Percentiles rank a stretch among this genome's conserved stretches.
These are phyloP conservation scores for Rhagoletis pomonella DNA, from an alignment of 1,140 invertebrate genomes.

Conservation along the genomic window DNA sequence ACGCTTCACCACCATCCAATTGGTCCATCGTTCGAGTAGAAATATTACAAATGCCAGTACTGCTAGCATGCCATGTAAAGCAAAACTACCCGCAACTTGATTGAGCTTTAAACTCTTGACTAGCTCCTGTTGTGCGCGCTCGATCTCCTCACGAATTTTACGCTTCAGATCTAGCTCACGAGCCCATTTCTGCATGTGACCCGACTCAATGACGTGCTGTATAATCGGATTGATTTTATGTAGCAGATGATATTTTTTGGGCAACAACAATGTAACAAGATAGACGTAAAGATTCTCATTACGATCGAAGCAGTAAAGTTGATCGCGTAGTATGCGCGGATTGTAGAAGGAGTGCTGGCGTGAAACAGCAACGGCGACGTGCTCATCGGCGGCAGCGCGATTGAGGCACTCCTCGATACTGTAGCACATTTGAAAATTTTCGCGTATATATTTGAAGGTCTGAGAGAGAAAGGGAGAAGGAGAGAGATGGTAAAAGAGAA, in stretches of 20 bases:
- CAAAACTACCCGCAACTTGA: constrained; percentile 65
- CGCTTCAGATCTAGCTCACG: constrained; percentile 68
- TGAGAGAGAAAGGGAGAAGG: constrained; percentile 44
- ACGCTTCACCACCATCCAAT: constrained; percentile 57
- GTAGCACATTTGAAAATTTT: constrained; percentile 70
- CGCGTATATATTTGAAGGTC: constrained; percentile 70
- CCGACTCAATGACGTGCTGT: constrained; percentile 70
- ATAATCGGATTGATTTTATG: constrained; percentile 69
- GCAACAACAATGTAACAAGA: constrained; percentile 68
- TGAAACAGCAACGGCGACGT: constrained; percentile 67
- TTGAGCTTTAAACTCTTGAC: constrained; percentile 64
- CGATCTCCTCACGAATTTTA: constrained; percentile 66
- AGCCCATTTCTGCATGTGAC: constrained; percentile 72
- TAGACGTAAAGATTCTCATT: constrained; percentile 69
- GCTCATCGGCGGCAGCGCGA: constrained; percentile 62
- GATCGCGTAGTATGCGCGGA: constrained; percentile 63
- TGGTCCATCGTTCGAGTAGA: constrained; percentile 58
- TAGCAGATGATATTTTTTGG: constrained; percentile 68
- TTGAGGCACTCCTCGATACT: constrained; percentile 70
- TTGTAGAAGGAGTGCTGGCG: constrained; percentile 70
- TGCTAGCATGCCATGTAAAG: constrained; percentile 60
- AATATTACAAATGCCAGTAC: constrained; percentile 61
- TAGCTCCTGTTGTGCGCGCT: constrained; percentile 60
- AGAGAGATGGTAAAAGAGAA: no score
- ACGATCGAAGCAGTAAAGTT: constrained; percentile 67